Conservation (phyloP, 2,113 vertebrate genomes). For the Xenopus laevis region DNA sequence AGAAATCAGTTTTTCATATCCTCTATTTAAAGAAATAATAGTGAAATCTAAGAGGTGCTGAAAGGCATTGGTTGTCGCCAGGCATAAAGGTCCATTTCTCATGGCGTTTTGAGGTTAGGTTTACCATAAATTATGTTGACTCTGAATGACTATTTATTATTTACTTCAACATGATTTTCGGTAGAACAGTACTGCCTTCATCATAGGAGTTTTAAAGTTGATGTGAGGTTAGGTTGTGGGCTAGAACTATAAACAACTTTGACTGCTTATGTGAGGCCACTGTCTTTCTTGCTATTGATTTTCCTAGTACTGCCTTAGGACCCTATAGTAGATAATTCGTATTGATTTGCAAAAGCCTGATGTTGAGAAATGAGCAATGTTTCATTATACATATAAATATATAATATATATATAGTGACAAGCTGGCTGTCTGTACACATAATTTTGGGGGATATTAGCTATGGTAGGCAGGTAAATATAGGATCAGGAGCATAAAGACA, state of each 20-base stretch:
- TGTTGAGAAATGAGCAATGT: too few relatives aligned
- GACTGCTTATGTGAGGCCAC: conserved; percentile 5
- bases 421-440: too few relatives aligned
- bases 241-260: conserved; percentile 28
- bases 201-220: conserved; percentile 16
- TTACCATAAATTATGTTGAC: conserved; percentile 24
- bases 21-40: conserved; percentile 47
- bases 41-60: conserved; percentile 31
- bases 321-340: background rate
- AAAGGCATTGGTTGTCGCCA: conserved; percentile 42
- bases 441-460: too few relatives aligned
- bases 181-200: conserved; percentile 37
- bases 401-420: too few relatives aligned
- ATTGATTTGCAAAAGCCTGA: too few relatives aligned
- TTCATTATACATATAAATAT: too few relatives aligned
- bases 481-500: too few relatives aligned
- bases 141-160: conserved; percentile 15
- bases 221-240: conserved; percentile 21
- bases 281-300: background rate
- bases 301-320: background rate
- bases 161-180: conserved; percentile 28
- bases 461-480: too few relatives aligned
- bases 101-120: conserved; percentile 29
- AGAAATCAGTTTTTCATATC: conserved; percentile 49
- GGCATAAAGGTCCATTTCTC: conserved; percentile 22